Percentiles rank a stretch among this genome's conserved stretches.
Conservation (phyloP, 2,888 invertebrate genomes). For the Orgyia antiqua region DNA sequence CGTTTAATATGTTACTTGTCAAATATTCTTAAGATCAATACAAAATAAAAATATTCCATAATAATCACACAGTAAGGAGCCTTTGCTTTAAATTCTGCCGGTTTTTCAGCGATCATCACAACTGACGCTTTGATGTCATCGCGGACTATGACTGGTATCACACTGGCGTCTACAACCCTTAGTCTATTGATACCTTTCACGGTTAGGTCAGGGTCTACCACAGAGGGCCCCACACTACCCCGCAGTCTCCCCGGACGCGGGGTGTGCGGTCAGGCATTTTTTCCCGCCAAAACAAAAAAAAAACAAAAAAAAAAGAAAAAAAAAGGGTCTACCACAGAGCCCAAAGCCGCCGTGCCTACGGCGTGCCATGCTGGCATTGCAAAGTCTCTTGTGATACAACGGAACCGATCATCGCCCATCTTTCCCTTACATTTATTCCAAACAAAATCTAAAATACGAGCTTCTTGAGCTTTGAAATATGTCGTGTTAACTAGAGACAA, state of each 20-base stretch:
- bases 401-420: constrained; percentile 46
- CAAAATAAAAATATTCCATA: no score
- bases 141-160: constrained; percentile 49
- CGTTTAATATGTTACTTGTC: no score
- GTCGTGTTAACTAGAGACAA: constrained; percentile 39
- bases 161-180: no score
- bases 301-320: no score
- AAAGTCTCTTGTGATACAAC: constrained; percentile 51
- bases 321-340: constrained; percentile 50
- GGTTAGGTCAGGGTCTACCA: constrained; percentile 39
- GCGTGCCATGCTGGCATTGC: constrained; percentile 62
- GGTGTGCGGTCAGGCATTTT: no score
- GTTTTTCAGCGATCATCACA: constrained; percentile 61
- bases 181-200: constrained; percentile 49
- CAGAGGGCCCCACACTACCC: no score
- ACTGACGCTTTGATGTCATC: constrained; percentile 64
- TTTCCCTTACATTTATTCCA: constrained; percentile 37
- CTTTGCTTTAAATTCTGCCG: constrained; percentile 51
- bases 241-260: no score
- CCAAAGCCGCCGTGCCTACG: constrained; percentile 58
- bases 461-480: constrained; percentile 42
- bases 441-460: constrained; percentile 38
- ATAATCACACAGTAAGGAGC: no score
- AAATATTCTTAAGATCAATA: no score
- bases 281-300: no score